Conservation (phyloP, 2,888 invertebrate species). For the Biston betularia region DNA sequence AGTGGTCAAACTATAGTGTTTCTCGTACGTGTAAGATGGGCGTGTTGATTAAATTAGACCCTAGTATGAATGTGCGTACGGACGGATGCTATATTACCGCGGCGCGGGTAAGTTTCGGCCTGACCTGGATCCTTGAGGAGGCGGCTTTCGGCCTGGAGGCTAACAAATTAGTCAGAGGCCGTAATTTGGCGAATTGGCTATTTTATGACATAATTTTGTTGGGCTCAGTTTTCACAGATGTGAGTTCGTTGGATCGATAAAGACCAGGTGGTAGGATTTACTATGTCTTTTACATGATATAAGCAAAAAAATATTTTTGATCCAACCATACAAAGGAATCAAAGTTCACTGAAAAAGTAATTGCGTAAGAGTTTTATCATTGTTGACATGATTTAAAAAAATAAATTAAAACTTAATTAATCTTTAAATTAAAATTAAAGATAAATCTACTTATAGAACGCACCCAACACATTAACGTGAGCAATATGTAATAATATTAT, state of each 20-base stretch:
- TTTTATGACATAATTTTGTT: constrained; percentile 5
- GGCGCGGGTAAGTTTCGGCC: constrained; percentile 27
- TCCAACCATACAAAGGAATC: too few species aligned
- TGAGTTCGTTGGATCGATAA: background rate
- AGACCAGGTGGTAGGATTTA: background rate
- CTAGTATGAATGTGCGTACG: constrained; percentile 38
- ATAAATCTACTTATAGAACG: too few species aligned
- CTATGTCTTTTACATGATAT: too few species aligned
- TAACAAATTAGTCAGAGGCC: constrained; percentile 16
- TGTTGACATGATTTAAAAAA: too few species aligned
- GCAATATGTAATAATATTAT: too few species aligned
- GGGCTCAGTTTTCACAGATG: background rate
- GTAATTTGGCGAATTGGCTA: constrained; percentile 13
- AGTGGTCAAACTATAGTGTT: constrained; percentile 19
- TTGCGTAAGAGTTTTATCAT: too few species aligned
- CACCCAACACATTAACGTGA: too few species aligned
- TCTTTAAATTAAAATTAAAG: too few species aligned
- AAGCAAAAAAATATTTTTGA: too few species aligned
- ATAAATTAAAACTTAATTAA: too few species aligned
- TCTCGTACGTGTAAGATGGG: constrained; percentile 46
- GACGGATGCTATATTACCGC: constrained; percentile 33
- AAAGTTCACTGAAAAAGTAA: too few species aligned
- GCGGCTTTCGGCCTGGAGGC: constrained; percentile 3
- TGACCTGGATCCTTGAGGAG: constrained; percentile 21
- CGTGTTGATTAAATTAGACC: constrained; percentile 56